These are phyloP conservation scores for Mystacornis crossleyi DNA, from an alignment of 2,113 vertebrate species.

Conservation along the genomic window DNA sequence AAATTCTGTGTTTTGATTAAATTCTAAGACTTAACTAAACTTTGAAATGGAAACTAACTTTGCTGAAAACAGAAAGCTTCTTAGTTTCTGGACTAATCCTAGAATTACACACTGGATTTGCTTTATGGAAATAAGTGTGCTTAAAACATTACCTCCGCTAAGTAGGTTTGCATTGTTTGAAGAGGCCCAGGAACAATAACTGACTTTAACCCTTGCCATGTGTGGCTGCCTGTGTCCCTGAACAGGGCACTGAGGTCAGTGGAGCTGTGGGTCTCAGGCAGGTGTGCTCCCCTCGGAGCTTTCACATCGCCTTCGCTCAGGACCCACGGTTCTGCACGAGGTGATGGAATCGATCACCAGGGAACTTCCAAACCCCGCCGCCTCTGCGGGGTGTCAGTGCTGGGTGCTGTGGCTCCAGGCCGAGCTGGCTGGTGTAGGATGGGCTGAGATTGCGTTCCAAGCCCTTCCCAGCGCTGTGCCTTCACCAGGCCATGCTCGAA, in stretches of 20 bases:
- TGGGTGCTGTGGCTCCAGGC: background rate
- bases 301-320: accelerated
- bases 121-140: conserved; percentile 17
- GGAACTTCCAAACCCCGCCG: accelerated
- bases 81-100: conserved; percentile 43
- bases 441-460: accelerated
- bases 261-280: accelerated
- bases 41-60: conserved; percentile 54
- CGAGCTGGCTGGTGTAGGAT: accelerated
- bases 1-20: background rate
- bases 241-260: accelerated
- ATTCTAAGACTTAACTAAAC: conserved; percentile 16
- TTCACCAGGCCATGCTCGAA: accelerated
- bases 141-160: conserved; percentile 10
- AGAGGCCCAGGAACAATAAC: background rate
- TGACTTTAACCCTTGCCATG: background rate
- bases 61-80: conserved; percentile 31
- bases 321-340: accelerated
- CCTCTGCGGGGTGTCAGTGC: background rate
- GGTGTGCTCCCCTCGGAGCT: background rate
- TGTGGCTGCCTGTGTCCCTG: background rate
- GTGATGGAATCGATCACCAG: background rate
- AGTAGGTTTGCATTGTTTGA: conserved; percentile 3
- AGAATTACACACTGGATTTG: conserved; percentile 57
- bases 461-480: background rate